These are phyloP conservation scores for Bilobella aurantiaca DNA, from an alignment of 1,140 invertebrate species.

Conservation along the genomic window DNA sequence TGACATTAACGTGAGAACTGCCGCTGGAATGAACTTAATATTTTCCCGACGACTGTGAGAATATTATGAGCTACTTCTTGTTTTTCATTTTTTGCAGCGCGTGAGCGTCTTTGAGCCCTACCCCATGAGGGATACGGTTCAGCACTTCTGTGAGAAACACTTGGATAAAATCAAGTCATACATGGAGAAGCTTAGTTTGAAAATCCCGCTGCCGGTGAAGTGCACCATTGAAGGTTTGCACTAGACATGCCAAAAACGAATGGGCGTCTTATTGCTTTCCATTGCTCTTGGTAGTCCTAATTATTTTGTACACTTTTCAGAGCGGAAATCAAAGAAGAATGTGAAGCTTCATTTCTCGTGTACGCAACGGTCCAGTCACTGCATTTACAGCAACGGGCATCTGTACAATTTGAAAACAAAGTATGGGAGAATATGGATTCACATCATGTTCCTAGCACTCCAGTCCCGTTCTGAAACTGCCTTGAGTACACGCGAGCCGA, in stretches of 20 bases:
- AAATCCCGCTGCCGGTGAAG: slow-evolving; percentile 74
- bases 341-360: slow-evolving; percentile 82
- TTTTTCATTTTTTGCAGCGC: no score
- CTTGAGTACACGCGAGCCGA: slow-evolving; percentile 68
- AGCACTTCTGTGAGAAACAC: slow-evolving; percentile 90
- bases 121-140: slow-evolving; percentile 76
- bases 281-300: no score
- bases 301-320: slow-evolving; percentile 45
- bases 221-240: slow-evolving; percentile 88
- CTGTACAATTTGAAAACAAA: slow-evolving; percentile 62
- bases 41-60: no score
- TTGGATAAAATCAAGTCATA: slow-evolving; percentile 79
- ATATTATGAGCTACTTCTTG: no score
- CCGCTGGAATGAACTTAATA: no score
- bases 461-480: slow-evolving; percentile 69
- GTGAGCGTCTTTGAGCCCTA: slow-evolving; percentile 78
- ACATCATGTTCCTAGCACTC: slow-evolving; percentile 86
- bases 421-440: slow-evolving; percentile 73
- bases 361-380: slow-evolving; percentile 64
- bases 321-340: slow-evolving; percentile 69
- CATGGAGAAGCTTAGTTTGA: slow-evolving; percentile 72
- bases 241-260: no score
- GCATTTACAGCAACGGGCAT: slow-evolving; percentile 73
- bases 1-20: no score
- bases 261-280: no score